Percentiles rank a stretch among this genome's conserved stretches.
Evolutionary conservation across 2,113 vertebrate species (phyloP).

Genomic region (Pituophis catenifer): DNA sequence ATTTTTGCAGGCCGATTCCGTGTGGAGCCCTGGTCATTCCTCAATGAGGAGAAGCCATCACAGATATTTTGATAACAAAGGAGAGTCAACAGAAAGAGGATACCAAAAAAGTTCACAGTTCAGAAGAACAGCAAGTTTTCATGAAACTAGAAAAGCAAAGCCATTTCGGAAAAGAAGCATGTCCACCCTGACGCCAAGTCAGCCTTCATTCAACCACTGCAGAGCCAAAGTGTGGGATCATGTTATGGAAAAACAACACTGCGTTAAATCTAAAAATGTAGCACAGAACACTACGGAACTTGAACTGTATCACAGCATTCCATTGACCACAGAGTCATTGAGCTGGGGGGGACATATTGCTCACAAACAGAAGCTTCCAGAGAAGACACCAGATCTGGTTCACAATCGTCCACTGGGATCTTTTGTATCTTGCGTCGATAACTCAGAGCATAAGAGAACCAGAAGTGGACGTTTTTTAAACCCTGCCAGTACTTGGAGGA

Average conservation of each 20-base stretch:
- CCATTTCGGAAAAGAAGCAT: conserved; percentile 90
- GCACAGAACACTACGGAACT: conserved; percentile 49
- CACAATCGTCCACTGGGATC: conserved; percentile 35
- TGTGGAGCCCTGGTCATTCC: conserved; percentile 66
- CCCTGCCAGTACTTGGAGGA: conserved; percentile 76
- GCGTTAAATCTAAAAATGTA: conserved; percentile 54
- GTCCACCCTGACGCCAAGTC: conserved; percentile 75
- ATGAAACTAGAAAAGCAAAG: conserved; percentile 79
- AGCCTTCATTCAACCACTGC: conserved; percentile 74
- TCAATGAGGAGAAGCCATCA: conserved; percentile 65
- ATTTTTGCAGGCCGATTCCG: conserved; percentile 38
- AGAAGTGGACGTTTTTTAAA: conserved; percentile 84
- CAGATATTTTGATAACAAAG: conserved; percentile 79
- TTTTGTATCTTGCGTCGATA: conserved; percentile 62
- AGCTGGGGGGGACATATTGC: conserved; percentile 38
- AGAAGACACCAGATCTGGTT: conserved; percentile 62
- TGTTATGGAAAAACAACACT: conserved; percentile 64
- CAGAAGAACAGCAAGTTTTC: conserved; percentile 89
- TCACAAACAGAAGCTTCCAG: conserved; percentile 27
- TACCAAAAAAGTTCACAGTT: conserved; percentile 78
- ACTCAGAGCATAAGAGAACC: conserved; percentile 76
- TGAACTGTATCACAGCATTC: conserved; percentile 51
- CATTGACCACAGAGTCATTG: neutral
- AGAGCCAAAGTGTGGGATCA: conserved; percentile 76
- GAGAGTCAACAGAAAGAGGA: conserved; percentile 76